Conservation (phyloP, 2,797 vertebrate genomes). For the Silurus lanzhouensis region DNA sequence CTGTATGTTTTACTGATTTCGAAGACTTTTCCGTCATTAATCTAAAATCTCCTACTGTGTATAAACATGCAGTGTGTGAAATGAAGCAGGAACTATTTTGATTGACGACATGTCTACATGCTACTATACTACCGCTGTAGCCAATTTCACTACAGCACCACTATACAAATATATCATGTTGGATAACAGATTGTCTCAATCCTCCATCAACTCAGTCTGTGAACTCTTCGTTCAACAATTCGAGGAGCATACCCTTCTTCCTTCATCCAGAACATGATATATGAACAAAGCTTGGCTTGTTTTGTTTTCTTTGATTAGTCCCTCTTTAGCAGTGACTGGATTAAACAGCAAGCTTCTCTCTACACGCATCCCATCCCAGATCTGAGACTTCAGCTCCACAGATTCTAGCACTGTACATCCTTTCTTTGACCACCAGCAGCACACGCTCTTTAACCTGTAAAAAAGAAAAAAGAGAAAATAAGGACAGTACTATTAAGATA, state of each 20-base stretch:
- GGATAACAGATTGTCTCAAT: neutral
- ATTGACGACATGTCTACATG: neutral
- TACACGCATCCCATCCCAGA: neutral
- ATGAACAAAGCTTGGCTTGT: neutral
- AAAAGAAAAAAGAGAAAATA: neutral
- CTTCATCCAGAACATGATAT: neutral
- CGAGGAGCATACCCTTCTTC: neutral
- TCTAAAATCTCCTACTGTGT: neutral
- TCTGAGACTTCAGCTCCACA: conserved; percentile 27
- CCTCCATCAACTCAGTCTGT: neutral
- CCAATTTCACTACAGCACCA: neutral
- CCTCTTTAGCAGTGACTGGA: neutral
- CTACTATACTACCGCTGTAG: neutral
- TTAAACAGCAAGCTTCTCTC: conserved; percentile 30
- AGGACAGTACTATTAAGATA: neutral
- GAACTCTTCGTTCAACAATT: neutral
- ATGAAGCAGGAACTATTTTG: neutral
- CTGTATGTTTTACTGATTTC: neutral
- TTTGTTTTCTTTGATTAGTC: neutral
- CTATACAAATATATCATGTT: neutral
- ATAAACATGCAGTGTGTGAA: conserved; percentile 5
- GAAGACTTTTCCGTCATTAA: neutral
- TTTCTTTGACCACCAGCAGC: conserved; percentile 9
- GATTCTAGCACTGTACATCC: conserved; percentile 35
- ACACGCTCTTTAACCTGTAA: conserved; percentile 48